These are phyloP conservation scores for Dryas iulia DNA, from an alignment of 1,140 invertebrate genomes.

Conservation along the genomic window DNA sequence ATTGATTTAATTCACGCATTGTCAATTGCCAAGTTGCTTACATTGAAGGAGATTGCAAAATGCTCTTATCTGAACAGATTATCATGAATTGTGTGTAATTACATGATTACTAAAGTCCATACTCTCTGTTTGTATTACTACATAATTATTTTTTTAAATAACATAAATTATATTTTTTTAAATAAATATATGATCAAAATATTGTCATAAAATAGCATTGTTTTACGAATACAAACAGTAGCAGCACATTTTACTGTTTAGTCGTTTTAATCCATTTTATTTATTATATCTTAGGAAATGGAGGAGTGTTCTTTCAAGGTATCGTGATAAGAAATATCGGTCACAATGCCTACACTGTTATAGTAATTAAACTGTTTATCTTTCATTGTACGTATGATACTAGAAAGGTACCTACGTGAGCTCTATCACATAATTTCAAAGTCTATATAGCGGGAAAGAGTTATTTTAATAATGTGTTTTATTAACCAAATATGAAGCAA, in stretches of 20 bases:
- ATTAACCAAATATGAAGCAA: too few species aligned
- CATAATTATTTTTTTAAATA: not conserved
- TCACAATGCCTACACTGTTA: conserved; percentile 27
- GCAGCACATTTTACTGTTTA: not conserved
- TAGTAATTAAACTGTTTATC: conserved; percentile 40
- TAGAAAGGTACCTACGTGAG: conserved; percentile 39
- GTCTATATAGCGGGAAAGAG: not conserved
- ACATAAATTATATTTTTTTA: too few species aligned
- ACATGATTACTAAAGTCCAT: not conserved
- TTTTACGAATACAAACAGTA: not conserved
- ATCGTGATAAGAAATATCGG: conserved; percentile 31
- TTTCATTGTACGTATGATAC: conserved; percentile 43
- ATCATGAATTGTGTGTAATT: not conserved
- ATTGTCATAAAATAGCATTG: not conserved
- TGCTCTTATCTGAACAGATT: not conserved
- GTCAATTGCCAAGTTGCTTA: not conserved
- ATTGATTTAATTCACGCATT: conserved; percentile 21
- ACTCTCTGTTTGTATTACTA: not conserved
- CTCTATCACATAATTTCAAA: conserved; percentile 31
- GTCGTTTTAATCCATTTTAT: not conserved
- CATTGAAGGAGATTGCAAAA: not conserved
- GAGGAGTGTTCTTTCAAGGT: conserved; percentile 17
- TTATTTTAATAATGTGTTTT: not conserved
- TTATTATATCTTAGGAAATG: conserved; percentile 8
- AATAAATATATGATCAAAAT: not conserved